Conservation (phyloP, 2,888 invertebrate genomes). For the Tachina grossa region DNA sequence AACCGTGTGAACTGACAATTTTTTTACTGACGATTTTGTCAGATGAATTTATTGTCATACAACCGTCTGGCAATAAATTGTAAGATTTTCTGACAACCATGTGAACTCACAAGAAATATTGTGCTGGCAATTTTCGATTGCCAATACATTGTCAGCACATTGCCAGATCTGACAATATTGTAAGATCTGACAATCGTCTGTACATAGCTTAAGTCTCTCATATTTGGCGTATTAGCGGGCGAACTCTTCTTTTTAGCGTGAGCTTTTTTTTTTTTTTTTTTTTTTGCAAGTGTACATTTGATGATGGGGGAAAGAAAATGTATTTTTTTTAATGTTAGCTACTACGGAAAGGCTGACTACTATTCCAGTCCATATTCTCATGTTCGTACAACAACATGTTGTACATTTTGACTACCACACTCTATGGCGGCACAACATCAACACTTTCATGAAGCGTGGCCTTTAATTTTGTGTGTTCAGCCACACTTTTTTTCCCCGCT, state of each 20-base stretch:
- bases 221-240: too few relatives aligned
- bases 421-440: slow-evolving; percentile 73
- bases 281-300: slow-evolving; percentile 44
- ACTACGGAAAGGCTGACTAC: slow-evolving; percentile 25
- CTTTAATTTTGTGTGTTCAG: slow-evolving; percentile 74
- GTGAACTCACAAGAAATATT: too few relatives aligned
- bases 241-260: background rate
- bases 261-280: background rate
- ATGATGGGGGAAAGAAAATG: slow-evolving; percentile 24
- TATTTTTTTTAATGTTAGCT: slow-evolving; percentile 30
- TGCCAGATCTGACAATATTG: too few relatives aligned
- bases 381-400: slow-evolving; percentile 41
- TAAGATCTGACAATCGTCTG: too few relatives aligned
- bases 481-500: slow-evolving; percentile 71
- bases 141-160: too few relatives aligned
- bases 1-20: too few relatives aligned
- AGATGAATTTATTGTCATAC: too few relatives aligned
- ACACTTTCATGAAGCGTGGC: slow-evolving; percentile 76
- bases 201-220: too few relatives aligned
- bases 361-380: slow-evolving; percentile 24
- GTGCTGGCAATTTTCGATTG: too few relatives aligned
- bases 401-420: slow-evolving; percentile 64
- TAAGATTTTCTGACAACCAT: too few relatives aligned
- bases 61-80: too few relatives aligned
- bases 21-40: too few relatives aligned